Evolutionary conservation across 2,888 invertebrate genomes (phyloP).

Genomic region (Teinopalpus imperialis): DNA sequence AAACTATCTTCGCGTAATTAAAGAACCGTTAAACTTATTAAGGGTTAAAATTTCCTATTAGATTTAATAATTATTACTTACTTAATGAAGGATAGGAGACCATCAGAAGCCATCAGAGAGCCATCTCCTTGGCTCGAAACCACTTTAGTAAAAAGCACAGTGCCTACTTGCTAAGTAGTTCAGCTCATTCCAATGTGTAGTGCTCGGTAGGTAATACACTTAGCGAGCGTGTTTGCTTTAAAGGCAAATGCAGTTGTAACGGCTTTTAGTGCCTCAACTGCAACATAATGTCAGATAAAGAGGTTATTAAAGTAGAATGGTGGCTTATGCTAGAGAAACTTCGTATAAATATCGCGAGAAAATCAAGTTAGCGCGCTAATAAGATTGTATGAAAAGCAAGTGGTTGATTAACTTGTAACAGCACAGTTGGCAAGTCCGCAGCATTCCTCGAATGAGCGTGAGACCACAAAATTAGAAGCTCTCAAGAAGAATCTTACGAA

Average conservation of each 20-base stretch:
- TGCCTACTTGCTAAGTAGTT: constrained; percentile 58
- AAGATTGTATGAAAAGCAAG: constrained; percentile 66
- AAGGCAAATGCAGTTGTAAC: constrained; percentile 64
- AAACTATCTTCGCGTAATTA: too few relatives aligned
- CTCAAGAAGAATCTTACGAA: constrained; percentile 30
- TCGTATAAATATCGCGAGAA: constrained; percentile 54
- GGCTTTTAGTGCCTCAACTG: constrained; percentile 53
- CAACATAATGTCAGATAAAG: constrained; percentile 54
- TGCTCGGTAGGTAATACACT: constrained; percentile 58
- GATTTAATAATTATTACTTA: constrained; percentile 55
- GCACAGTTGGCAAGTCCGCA: constrained; percentile 47
- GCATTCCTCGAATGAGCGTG: constrained; percentile 51
- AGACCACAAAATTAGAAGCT: constrained; percentile 47
- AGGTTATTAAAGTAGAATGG: constrained; percentile 58
- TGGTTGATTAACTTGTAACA: constrained; percentile 66
- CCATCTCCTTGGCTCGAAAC: constrained; percentile 55
- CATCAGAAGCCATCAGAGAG: constrained; percentile 61
- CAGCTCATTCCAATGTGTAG: constrained; percentile 57
- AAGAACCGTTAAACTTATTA: too few relatives aligned
- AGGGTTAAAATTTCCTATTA: constrained; percentile 43
- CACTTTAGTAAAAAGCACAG: constrained; percentile 56
- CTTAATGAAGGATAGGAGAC: constrained; percentile 62
- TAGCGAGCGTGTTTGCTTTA: constrained; percentile 57
- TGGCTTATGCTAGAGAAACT: constrained; percentile 47
- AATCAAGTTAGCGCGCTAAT: constrained; percentile 69